A percentile compares a stretch with the other conserved stretches of the same genome.
phyloP scores from a whole-genome alignment of 2,888 invertebrate species.

The Aphodius granarius region DNA sequence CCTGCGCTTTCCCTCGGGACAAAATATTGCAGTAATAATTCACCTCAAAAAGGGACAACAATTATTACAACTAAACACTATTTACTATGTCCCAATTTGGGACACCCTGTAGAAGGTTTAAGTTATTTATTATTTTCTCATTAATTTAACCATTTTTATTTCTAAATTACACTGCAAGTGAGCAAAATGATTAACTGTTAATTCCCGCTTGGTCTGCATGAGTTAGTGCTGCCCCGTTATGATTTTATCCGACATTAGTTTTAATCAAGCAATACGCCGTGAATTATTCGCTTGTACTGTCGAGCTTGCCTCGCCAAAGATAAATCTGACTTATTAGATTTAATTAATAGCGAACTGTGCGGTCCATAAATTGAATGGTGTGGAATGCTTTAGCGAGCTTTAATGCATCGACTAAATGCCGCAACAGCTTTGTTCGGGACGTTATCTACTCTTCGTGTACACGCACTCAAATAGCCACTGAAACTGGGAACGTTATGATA shows the following conservation, averaged over 20 bases:
- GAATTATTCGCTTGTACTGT: neutral
- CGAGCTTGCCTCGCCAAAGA: neutral
- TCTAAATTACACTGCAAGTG: neutral
- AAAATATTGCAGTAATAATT: neutral
- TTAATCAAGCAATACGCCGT: constrained; percentile 3
- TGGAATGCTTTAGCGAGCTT: neutral
- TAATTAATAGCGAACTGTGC: neutral
- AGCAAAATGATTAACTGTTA: constrained; percentile 9
- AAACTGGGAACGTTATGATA: neutral
- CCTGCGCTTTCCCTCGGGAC: neutral
- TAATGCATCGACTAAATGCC: neutral
- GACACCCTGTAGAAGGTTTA: too few relatives aligned
- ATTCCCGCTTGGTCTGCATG: neutral
- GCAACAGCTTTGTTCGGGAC: neutral
- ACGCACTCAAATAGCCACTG: neutral
- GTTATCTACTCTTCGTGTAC: neutral
- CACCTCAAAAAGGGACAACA: too few relatives aligned
- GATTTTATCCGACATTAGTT: constrained; percentile 9
- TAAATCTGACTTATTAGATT: constrained; percentile 8
- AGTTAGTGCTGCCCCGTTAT: neutral
- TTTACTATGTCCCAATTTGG: too few relatives aligned
- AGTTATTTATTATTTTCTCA: too few relatives aligned
- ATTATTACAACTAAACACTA: too few relatives aligned
- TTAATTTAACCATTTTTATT: too few relatives aligned
- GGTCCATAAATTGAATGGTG: neutral